These are phyloP conservation scores for Drosophila infuscata DNA, from an alignment of 2,888 invertebrate genomes.

Conservation along the genomic window DNA sequence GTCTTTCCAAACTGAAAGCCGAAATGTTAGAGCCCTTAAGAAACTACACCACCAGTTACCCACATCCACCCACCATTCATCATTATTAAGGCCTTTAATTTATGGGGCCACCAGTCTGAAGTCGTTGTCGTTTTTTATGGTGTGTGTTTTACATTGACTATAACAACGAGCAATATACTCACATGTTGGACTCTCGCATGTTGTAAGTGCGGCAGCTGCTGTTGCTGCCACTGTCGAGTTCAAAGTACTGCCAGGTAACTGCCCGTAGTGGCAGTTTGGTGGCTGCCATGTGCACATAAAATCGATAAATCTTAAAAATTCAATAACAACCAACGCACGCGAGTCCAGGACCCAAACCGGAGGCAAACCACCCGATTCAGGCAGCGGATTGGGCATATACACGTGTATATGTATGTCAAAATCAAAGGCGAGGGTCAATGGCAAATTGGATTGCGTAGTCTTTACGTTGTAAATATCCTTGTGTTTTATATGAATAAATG, in stretches of 20 bases:
- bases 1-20: conserved; percentile 1
- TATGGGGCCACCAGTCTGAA: conserved; percentile 60
- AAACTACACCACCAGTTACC: conserved; percentile 13
- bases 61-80: conserved; percentile 48
- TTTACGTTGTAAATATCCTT: conserved; percentile 14
- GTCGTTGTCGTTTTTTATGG: conserved; percentile 71
- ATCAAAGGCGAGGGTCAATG: conserved; percentile 72
- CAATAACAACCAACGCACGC: conserved; percentile 75
- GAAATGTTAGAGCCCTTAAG: conserved; percentile 31
- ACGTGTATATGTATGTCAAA: conserved; percentile 37
- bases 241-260: conserved; percentile 51
- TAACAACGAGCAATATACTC: conserved; percentile 65
- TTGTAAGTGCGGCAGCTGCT: conserved; percentile 59
- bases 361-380: conserved; percentile 16
- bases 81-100: conserved; percentile 78
- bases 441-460: conserved; percentile 57
- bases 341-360: conserved; percentile 25
- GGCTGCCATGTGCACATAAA: conserved; percentile 57
- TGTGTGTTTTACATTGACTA: conserved; percentile 76
- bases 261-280: conserved; percentile 15
- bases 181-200: conserved; percentile 10
- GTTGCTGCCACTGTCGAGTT: conserved; percentile 33
- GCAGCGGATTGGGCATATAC: background rate
- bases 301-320: conserved; percentile 81
- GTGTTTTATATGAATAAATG: conserved; percentile 52